A percentile compares a stretch with the other conserved stretches of the same genome.
These are phyloP conservation scores for Dryobota labecula DNA, from an alignment of 2,888 invertebrate genomes.

Conservation along the genomic window DNA sequence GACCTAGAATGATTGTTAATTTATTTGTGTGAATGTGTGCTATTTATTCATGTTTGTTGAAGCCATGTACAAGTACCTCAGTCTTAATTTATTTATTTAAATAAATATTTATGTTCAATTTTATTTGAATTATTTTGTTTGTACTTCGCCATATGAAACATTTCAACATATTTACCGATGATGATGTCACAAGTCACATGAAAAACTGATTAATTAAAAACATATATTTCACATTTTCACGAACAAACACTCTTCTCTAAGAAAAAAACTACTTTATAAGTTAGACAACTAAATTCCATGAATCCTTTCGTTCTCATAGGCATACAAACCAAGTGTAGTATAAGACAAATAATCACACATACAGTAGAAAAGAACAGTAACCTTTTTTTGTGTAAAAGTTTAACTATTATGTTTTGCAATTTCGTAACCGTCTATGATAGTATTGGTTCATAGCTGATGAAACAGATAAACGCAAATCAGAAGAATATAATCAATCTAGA, in stretches of 20 bases:
- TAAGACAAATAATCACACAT: no score
- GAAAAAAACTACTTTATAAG: no score
- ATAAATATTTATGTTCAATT: constrained; percentile 69
- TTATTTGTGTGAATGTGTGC: constrained; percentile 72
- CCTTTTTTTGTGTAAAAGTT: background rate
- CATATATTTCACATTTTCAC: background rate
- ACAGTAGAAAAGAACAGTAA: no score
- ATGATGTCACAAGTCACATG: background rate
- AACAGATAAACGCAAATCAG: background rate
- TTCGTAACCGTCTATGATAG: no score
- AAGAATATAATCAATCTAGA: background rate
- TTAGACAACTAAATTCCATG: background rate
- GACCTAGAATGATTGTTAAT: constrained; percentile 72
- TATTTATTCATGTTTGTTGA: constrained; percentile 69
- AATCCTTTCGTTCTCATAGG: no score
- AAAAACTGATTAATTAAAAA: background rate
- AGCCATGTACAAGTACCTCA: constrained; percentile 85
- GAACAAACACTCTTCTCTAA: background rate
- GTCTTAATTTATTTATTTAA: constrained; percentile 77
- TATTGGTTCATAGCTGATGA: background rate
- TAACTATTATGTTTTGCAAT: background rate
- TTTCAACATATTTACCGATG: background rate
- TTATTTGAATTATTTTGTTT: constrained; percentile 55
- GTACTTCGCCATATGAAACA: constrained; percentile 18
- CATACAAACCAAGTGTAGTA: background rate